These are phyloP conservation scores for Chlamydotis undulata DNA, from an alignment of 2,113 vertebrate species.

Conservation along the genomic window DNA sequence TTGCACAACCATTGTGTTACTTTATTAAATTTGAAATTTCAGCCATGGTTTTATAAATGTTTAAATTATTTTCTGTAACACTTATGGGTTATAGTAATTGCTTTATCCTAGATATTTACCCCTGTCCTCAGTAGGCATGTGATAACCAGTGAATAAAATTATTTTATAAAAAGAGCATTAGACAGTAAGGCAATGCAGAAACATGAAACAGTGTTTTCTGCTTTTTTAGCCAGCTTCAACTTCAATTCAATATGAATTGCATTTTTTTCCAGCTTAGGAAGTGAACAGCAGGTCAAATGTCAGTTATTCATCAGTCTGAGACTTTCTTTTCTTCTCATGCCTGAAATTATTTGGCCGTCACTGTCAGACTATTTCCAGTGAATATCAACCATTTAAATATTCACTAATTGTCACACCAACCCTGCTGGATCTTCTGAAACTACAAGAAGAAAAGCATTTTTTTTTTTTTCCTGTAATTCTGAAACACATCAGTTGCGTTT, in stretches of 20 bases:
- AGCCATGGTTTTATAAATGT: background rate
- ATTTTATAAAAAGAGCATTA: background rate
- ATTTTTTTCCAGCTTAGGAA: slow-evolving; percentile 39
- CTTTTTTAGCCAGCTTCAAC: slow-evolving; percentile 23
- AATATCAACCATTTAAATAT: slow-evolving; percentile 46
- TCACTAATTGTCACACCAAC: background rate
- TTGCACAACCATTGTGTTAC: background rate
- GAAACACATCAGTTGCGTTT: background rate
- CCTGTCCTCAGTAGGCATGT: background rate
- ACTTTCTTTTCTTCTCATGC: slow-evolving; percentile 57
- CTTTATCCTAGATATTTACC: background rate
- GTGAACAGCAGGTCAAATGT: slow-evolving; percentile 50
- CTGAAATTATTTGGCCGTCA: slow-evolving; percentile 45
- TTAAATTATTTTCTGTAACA: background rate
- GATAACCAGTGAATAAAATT: background rate
- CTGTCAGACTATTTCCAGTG: slow-evolving; percentile 16
- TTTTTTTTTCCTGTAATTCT: background rate
- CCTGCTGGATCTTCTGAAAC: slow-evolving; percentile 21
- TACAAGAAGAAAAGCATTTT: background rate
- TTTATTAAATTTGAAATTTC: background rate
- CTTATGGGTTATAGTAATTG: background rate
- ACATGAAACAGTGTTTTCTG: background rate
- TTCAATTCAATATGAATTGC: background rate
- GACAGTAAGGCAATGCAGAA: background rate
- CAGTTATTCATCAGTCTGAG: slow-evolving; percentile 48